Conservation (phyloP, 1,140 invertebrate species). For the Drosophila kepulauana region DNA sequence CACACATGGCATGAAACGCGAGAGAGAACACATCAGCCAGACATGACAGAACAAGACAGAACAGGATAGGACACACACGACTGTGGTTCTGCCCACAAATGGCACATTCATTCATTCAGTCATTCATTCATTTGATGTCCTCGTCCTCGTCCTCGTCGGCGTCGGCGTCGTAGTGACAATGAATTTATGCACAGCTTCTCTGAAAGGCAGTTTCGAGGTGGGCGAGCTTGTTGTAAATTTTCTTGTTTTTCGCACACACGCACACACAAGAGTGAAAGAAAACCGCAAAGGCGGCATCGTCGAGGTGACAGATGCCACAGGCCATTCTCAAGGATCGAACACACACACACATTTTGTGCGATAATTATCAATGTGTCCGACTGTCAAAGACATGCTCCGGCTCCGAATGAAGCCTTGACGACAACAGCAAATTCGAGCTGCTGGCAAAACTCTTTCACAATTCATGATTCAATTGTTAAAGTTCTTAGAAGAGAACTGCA, state of each 20-base stretch:
- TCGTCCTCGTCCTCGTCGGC: conserved; percentile 44
- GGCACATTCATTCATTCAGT: conserved; percentile 71
- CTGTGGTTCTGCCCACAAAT: conserved; percentile 19
- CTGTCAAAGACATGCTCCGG: conserved; percentile 45
- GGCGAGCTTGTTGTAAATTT: conserved; percentile 43
- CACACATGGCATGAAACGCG: conserved; percentile 51
- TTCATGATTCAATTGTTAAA: neutral
- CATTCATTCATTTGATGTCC: conserved; percentile 75
- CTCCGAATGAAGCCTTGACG: conserved; percentile 9
- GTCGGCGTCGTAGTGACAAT: conserved; percentile 60
- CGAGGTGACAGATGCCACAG: conserved; percentile 1
- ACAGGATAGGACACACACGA: conserved; percentile 21
- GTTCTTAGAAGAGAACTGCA: neutral
- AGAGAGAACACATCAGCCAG: conserved; percentile 13
- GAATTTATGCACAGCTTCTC: conserved; percentile 73
- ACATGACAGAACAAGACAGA: conserved; percentile 20
- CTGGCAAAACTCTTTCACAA: neutral
- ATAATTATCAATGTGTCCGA: conserved; percentile 77
- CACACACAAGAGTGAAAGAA: conserved; percentile 13
- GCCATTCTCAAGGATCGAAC: conserved; percentile 17
- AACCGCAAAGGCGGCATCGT: neutral
- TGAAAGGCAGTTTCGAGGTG: neutral
- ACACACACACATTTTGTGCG: conserved; percentile 59
- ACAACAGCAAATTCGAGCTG: neutral
- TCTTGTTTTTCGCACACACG: conserved; percentile 26